Percentiles rank a stretch among this genome's conserved stretches.
Evolutionary conservation across 2,888 invertebrate species (phyloP).

Genomic region (Eupeodes latifasciatus): DNA sequence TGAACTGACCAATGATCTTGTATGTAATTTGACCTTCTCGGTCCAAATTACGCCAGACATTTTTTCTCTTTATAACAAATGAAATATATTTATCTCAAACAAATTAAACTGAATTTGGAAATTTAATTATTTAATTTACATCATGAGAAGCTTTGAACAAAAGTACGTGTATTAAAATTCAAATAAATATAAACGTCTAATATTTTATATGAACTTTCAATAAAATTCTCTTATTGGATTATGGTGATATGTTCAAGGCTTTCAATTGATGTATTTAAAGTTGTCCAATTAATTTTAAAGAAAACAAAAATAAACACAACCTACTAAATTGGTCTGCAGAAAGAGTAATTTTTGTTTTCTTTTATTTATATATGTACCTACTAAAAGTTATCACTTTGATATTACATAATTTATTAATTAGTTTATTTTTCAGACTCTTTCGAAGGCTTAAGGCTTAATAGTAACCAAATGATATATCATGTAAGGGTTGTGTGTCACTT

Average conservation of each 20-base stretch:
- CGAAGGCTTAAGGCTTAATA: constrained; percentile 85
- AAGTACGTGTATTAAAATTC: no score
- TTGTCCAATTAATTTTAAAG: background rate
- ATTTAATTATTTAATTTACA: no score
- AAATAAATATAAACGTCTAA: background rate
- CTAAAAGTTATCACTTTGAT: constrained; percentile 40
- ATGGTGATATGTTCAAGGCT: background rate
- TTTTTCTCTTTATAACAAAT: no score
- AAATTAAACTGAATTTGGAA: no score
- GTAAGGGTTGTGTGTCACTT: constrained; percentile 88
- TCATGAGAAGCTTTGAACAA: no score
- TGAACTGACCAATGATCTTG: background rate
- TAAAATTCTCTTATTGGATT: background rate
- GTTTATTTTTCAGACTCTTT: constrained; percentile 60
- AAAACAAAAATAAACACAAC: background rate
- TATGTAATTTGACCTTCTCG: background rate
- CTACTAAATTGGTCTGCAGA: background rate
- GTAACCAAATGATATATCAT: constrained; percentile 93
- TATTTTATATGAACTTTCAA: background rate
- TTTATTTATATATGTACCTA: constrained; percentile 9
- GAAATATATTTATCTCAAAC: no score
- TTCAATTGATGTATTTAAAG: background rate
- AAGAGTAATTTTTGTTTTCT: constrained; percentile 8
- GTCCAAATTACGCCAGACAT: no score
- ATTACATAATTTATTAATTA: constrained; percentile 27